Evolutionary conservation across 2,113 vertebrate genomes (phyloP).

Genomic region (Mustelus asterias): DNA sequence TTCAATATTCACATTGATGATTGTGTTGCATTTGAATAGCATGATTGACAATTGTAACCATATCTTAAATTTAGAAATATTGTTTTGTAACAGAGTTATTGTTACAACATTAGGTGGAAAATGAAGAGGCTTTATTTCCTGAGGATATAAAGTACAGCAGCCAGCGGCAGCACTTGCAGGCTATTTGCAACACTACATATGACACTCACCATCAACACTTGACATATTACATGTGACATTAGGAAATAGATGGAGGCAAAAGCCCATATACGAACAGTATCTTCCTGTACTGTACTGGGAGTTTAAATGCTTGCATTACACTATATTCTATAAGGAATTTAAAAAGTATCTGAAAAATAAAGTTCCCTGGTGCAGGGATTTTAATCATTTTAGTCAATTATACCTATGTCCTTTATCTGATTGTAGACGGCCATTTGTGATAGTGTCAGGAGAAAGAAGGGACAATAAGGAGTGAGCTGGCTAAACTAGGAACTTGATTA

Average conservation of each 20-base stretch:
- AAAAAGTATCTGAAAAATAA: not conserved
- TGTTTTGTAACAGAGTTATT: not conserved
- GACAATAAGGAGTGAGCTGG: not conserved
- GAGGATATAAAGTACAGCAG: not conserved
- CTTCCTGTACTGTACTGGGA: not conserved
- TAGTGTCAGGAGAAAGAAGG: not conserved
- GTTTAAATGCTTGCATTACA: not conserved
- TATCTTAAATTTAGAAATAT: not conserved
- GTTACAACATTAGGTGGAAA: not conserved
- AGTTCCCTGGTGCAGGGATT: not conserved
- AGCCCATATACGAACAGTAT: not conserved
- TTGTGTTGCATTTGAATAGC: no score
- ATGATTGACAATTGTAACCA: not conserved
- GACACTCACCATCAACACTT: not conserved
- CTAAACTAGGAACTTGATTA: not conserved
- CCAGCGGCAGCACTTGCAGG: not conserved
- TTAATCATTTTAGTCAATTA: not conserved
- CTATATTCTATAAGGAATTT: not conserved
- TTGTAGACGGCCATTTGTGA: not conserved
- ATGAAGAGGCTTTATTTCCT: constrained; percentile 5
- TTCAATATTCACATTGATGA: not conserved
- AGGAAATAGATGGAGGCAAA: constrained; percentile 13
- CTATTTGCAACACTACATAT: constrained; percentile 7
- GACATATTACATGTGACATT: constrained; percentile 15
- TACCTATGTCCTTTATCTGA: not conserved